phyloP scores from a whole-genome alignment of 2,888 invertebrate species.

The Campoplex capitator region DNA sequence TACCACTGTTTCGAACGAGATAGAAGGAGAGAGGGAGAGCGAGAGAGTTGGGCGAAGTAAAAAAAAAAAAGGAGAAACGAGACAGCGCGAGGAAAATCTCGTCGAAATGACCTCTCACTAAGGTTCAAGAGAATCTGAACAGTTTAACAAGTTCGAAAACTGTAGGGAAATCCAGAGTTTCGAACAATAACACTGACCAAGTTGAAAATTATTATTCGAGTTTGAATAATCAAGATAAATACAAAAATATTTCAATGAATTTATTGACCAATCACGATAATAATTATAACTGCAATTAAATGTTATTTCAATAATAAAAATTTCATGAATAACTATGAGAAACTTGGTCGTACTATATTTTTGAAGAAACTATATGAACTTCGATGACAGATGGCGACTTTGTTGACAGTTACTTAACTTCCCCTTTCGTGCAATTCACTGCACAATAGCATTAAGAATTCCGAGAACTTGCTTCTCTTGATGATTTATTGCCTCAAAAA shows the following conservation, averaged over 20 bases:
- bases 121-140: background rate
- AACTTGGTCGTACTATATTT: background rate
- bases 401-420: constrained; percentile 24
- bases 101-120: constrained; percentile 15
- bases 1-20: constrained; percentile 28
- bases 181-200: background rate
- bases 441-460: background rate
- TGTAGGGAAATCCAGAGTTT: background rate
- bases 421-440: background rate
- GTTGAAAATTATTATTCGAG: background rate
- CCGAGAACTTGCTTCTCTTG: background rate
- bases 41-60: background rate
- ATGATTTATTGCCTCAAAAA: constrained; percentile 39
- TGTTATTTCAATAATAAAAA: background rate
- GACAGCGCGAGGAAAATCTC: background rate
- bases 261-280: background rate
- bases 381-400: background rate
- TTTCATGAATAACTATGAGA: background rate
- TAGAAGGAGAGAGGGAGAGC: background rate
- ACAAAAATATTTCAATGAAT: background rate
- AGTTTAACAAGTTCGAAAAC: constrained; percentile 1
- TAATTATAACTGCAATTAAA: background rate
- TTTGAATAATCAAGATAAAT: background rate
- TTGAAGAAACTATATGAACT: background rate
- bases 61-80: background rate